These are phyloP conservation scores for Cryptotermes secundus DNA, from an alignment of 1,140 invertebrate genomes.

Conservation along the genomic window DNA sequence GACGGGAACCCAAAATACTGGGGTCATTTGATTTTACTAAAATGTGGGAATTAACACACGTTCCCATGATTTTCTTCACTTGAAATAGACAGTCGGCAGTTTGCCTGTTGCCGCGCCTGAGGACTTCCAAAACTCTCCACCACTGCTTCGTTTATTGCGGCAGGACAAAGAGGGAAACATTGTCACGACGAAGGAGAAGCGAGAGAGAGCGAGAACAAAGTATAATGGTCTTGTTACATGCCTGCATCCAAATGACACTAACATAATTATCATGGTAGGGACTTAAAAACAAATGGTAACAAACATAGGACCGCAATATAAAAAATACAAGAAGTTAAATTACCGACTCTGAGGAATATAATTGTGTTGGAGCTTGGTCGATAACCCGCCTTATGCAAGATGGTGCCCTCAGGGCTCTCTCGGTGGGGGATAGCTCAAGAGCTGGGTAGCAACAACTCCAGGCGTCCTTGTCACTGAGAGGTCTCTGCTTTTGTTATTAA, in stretches of 20 bases:
- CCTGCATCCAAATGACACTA: not conserved
- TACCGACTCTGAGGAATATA: slow-evolving; percentile 5
- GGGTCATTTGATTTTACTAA: too few species aligned
- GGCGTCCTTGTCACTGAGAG: too few species aligned
- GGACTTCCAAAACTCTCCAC: not conserved
- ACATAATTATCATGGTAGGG: not conserved
- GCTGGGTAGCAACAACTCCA: too few species aligned
- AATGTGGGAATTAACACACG: too few species aligned
- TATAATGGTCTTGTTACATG: not conserved
- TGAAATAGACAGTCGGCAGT: not conserved
- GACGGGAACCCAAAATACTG: too few species aligned
- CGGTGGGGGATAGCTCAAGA: too few species aligned
- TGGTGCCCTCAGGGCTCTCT: not conserved
- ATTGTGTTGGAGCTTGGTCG: not conserved
- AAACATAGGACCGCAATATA: not conserved
- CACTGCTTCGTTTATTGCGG: not conserved
- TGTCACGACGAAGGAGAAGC: not conserved
- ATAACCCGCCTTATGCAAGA: not conserved
- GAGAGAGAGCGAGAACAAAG: not conserved
- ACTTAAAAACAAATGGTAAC: slow-evolving; percentile 19
- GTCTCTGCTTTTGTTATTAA: too few species aligned
- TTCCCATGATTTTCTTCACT: not conserved
- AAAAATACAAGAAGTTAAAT: not conserved
- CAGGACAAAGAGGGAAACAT: not conserved
- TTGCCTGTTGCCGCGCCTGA: not conserved